Evolutionary conservation across 2,113 vertebrate species (phyloP).

Genomic region (Triplophysa rosa): DNA sequence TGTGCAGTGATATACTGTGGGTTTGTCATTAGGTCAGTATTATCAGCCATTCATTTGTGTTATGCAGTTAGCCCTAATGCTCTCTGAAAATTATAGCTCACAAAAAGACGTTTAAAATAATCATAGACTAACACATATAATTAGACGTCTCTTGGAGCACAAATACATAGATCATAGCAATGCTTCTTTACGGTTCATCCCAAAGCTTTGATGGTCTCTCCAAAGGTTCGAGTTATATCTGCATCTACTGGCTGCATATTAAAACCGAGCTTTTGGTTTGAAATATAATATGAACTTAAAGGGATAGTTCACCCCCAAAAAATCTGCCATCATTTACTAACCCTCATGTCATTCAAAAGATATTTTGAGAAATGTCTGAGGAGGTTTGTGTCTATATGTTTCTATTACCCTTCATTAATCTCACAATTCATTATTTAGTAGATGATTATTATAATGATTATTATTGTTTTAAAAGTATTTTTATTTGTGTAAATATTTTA

Average conservation of each 20-base stretch:
- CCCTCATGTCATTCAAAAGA: too few species aligned
- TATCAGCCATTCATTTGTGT: neutral
- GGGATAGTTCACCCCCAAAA: too few species aligned
- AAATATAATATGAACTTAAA: too few species aligned
- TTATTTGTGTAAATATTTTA: too few species aligned
- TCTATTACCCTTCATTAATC: too few species aligned
- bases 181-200: neutral
- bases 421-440: too few species aligned
- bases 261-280: too few species aligned
- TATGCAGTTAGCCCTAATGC: neutral
- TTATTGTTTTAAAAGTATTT: neutral
- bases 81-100: neutral
- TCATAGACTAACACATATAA: neutral
- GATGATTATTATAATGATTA: neutral
- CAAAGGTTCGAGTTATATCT: neutral
- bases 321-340: too few species aligned
- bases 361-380: too few species aligned
- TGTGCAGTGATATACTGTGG: neutral
- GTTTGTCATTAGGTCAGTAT: neutral
- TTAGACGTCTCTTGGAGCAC: neutral
- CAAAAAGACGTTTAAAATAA: neutral
- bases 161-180: neutral
- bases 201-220: neutral
- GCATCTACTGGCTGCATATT: neutral
- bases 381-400: too few species aligned